phyloP scores from a whole-genome alignment of 1,140 invertebrate genomes.

The Leptonema lineaticorne region DNA sequence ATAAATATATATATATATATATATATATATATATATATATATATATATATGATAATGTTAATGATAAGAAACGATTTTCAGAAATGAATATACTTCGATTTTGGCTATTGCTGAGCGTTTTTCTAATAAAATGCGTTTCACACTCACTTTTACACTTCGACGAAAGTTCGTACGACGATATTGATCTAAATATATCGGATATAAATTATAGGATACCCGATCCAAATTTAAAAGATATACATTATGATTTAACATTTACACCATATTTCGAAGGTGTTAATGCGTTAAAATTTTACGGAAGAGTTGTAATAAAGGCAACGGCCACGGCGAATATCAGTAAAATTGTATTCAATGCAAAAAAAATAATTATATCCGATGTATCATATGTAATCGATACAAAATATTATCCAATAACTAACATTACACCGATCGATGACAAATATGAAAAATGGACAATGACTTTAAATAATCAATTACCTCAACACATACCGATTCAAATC shows the following conservation, averaged over 20 bases:
- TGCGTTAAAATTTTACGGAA: conserved; percentile 33
- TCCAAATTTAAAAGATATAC: not conserved
- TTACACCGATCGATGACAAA: too few species aligned
- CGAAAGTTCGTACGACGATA: too few species aligned
- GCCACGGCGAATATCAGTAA: not conserved
- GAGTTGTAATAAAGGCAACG: conserved; percentile 1
- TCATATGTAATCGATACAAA: not conserved
- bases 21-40: too few species aligned
- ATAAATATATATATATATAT: too few species aligned
- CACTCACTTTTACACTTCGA: too few species aligned
- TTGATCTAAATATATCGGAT: too few species aligned
- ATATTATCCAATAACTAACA: conserved; percentile 36
- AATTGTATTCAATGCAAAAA: conserved; percentile 29
- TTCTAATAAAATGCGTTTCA: too few species aligned
- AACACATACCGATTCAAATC: conserved; percentile 43
- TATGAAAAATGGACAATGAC: conserved; percentile 47
- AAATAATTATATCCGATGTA: conserved; percentile 36
- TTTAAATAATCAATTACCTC: conserved; percentile 37
- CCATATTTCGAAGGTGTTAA: conserved; percentile 23
- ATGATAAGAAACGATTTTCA: too few species aligned
- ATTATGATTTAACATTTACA: conserved; percentile 20
- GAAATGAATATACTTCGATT: too few species aligned
- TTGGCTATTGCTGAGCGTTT: too few species aligned
- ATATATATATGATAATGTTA: too few species aligned
- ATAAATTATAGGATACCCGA: not conserved